Conservation (phyloP, 2,797 vertebrate genomes). For the Sebastes steindachneri region DNA sequence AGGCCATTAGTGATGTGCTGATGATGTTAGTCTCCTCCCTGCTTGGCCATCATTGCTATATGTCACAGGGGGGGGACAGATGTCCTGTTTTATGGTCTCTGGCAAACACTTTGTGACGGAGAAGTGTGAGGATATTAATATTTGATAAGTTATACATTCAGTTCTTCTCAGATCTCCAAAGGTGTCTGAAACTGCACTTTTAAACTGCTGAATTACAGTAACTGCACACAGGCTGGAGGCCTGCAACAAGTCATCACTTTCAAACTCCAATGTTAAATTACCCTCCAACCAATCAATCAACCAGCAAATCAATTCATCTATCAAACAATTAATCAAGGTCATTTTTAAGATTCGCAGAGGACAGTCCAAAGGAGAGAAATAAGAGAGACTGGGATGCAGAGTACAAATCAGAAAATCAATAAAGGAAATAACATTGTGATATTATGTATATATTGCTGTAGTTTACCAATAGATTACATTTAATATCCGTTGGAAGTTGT, state of each 20-base stretch:
- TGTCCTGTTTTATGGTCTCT: constrained; percentile 28
- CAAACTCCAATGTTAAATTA: not conserved
- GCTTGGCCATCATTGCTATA: not conserved
- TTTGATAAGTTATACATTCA: constrained; percentile 8
- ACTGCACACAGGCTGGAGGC: not conserved
- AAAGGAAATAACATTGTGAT: not conserved
- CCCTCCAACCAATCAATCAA: not conserved
- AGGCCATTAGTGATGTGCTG: not conserved
- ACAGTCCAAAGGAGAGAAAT: no score
- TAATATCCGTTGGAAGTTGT: not conserved
- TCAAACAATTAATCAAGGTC: not conserved
- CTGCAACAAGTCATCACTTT: not conserved
- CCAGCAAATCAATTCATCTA: not conserved
- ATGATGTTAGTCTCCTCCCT: not conserved
- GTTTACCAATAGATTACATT: not conserved
- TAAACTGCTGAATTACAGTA: not conserved
- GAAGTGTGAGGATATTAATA: constrained; percentile 18
- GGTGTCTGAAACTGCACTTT: not conserved
- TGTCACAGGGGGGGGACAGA: constrained; percentile 36
- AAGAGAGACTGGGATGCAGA: not conserved
- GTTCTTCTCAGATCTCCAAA: not conserved
- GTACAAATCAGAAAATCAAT: not conserved
- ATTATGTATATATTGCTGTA: not conserved
- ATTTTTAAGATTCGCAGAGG: not conserved
- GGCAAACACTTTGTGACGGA: not conserved